Conservation (phyloP, 1,140 invertebrate species). For the Solen grandis region DNA sequence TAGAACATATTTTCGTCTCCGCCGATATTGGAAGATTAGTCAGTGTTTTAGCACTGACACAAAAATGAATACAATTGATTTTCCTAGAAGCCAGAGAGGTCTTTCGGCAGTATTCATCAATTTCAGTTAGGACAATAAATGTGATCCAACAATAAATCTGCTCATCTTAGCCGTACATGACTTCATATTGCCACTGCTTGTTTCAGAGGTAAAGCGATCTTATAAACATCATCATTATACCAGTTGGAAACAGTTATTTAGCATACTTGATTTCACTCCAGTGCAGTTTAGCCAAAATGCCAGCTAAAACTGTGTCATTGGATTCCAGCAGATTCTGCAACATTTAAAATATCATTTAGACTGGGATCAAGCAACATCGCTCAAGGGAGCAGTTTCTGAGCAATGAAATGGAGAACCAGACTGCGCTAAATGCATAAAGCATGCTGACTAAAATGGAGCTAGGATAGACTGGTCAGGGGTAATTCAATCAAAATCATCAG, state of each 20-base stretch:
- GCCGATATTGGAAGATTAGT: conserved; percentile 12
- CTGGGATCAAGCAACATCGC: no score
- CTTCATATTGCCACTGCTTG: background rate
- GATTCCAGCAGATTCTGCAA: background rate
- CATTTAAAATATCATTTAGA: no score
- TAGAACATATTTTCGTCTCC: no score
- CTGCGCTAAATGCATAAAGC: no score
- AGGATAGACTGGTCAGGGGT: no score
- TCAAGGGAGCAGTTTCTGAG: no score
- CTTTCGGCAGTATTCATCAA: conserved; percentile 54
- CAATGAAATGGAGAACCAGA: no score
- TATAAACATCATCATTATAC: background rate
- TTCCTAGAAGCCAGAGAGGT: conserved; percentile 49
- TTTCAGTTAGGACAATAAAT: conserved; percentile 55
- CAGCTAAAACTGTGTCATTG: background rate
- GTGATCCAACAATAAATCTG: conserved; percentile 45
- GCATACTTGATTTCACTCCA: background rate
- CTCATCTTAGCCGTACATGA: conserved; percentile 7
- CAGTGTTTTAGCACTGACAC: conserved; percentile 47
- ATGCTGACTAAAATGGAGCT: no score
- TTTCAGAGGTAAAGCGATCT: background rate
- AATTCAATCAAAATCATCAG: no score
- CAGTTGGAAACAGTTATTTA: no score
- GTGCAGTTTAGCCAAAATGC: background rate
- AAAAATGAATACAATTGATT: conserved; percentile 61